Conservation (phyloP, 2,113 vertebrate genomes). For the Atherinomorus stipes region DNA sequence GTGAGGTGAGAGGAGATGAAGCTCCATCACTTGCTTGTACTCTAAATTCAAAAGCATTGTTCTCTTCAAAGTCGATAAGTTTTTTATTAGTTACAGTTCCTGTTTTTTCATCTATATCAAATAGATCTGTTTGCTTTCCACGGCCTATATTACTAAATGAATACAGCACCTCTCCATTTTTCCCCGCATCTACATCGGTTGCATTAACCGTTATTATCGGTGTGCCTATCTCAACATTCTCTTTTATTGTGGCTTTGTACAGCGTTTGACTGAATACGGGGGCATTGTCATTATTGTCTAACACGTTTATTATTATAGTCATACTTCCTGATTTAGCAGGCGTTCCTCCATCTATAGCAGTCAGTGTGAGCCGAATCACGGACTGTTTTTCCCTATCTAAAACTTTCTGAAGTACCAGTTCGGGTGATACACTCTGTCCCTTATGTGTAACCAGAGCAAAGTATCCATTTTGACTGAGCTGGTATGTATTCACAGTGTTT, state of each 20-base stretch:
- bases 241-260: constrained; percentile 1
- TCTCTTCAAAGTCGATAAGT: constrained; percentile 84
- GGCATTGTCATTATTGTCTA: constrained; percentile 17
- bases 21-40: constrained; percentile 87
- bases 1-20: constrained; percentile 72
- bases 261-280: constrained; percentile 11
- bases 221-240: constrained; percentile 4
- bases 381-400: constrained; percentile 88
- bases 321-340: constrained; percentile 82
- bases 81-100: constrained; percentile 60
- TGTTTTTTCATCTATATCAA: constrained; percentile 70
- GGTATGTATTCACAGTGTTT: constrained; percentile 74
- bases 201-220: constrained; percentile 10
- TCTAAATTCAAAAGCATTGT: constrained; percentile 83
- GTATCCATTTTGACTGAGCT: constrained; percentile 69
- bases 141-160: constrained; percentile 81
- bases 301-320: constrained; percentile 77
- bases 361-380: constrained; percentile 81
- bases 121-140: constrained; percentile 79
- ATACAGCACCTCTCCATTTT: constrained; percentile 59
- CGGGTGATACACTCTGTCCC: constrained; percentile 51
- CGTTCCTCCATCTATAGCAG: constrained; percentile 87
- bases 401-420: constrained; percentile 85
- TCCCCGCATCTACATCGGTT: neutral
- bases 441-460: constrained; percentile 72